phyloP scores from a whole-genome alignment of 1,140 invertebrate species.

The Trissolcus basalis region DNA sequence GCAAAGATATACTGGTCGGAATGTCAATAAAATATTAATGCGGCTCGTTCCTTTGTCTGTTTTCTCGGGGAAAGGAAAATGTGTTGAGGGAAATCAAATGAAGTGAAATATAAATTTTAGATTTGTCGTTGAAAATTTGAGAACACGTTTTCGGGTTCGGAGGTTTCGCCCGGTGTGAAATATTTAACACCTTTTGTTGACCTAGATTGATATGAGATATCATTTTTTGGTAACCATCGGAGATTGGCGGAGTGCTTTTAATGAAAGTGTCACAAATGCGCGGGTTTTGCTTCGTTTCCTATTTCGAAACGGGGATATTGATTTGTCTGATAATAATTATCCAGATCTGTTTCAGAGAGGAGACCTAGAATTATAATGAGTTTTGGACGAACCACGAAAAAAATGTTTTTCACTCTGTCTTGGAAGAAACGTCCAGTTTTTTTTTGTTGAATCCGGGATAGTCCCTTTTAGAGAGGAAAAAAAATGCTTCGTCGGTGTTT shows the following conservation, averaged over 20 bases:
- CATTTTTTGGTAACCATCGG: neutral
- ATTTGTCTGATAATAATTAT: too few relatives aligned
- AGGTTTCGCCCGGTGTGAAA: neutral
- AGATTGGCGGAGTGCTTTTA: neutral
- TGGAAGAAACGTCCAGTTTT: too few relatives aligned
- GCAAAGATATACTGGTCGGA: constrained; percentile 43
- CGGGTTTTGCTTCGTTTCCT: too few relatives aligned
- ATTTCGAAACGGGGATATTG: too few relatives aligned
- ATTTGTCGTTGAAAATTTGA: constrained; percentile 14
- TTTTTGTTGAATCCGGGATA: neutral
- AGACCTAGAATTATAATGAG: too few relatives aligned
- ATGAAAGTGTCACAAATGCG: too few relatives aligned
- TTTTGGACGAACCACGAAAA: too few relatives aligned
- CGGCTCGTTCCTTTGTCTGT: constrained; percentile 30
- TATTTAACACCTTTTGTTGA: neutral
- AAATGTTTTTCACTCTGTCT: too few relatives aligned
- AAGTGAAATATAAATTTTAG: constrained; percentile 35
- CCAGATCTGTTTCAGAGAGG: too few relatives aligned
- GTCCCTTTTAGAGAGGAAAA: constrained; percentile 10
- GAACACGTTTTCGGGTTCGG: neutral
- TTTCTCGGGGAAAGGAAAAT: constrained; percentile 2
- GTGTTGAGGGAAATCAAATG: constrained; percentile 25
- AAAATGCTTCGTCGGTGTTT: constrained; percentile 12
- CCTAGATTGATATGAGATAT: neutral
- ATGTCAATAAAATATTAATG: constrained; percentile 49